Evolutionary conservation across 2,113 vertebrate species (phyloP).

Genomic region (Syrrhaptes paradoxus): DNA sequence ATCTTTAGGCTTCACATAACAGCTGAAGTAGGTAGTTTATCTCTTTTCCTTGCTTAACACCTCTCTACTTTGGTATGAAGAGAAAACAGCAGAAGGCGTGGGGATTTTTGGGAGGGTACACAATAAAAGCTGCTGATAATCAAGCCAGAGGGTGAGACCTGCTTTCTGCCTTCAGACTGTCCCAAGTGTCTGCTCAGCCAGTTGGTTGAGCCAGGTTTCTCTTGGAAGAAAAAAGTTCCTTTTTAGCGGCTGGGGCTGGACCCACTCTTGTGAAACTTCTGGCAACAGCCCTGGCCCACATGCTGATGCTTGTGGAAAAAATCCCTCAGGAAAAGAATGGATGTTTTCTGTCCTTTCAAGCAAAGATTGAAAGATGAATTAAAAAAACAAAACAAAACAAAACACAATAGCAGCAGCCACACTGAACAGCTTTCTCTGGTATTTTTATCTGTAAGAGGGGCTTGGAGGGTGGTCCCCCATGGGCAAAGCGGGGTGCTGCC

Average conservation of each 20-base stretch:
- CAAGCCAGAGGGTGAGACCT: background rate
- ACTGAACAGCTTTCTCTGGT: background rate
- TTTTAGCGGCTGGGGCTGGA: background rate
- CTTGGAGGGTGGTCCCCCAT: background rate
- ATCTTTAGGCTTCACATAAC: background rate
- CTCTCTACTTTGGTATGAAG: background rate
- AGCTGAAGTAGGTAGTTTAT: background rate
- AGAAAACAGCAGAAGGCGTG: background rate
- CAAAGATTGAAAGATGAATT: background rate
- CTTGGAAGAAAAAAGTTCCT: background rate
- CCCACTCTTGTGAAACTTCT: background rate
- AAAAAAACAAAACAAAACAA: background rate
- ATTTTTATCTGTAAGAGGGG: background rate
- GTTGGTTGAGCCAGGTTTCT: background rate
- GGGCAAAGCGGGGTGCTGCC: rapidly evolving
- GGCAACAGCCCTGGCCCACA: background rate
- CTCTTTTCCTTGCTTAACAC: background rate
- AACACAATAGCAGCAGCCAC: background rate
- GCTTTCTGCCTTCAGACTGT: background rate
- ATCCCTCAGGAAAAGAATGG: background rate
- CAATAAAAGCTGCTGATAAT: background rate
- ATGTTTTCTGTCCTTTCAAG: background rate
- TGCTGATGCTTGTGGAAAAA: rapidly evolving
- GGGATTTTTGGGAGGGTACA: rapidly evolving
- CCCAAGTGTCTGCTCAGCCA: background rate